Evolutionary conservation across 1,140 invertebrate genomes (phyloP), one percentile per base, ranked within the genome.

Genomic region (Charaxes varanes): DNA sequence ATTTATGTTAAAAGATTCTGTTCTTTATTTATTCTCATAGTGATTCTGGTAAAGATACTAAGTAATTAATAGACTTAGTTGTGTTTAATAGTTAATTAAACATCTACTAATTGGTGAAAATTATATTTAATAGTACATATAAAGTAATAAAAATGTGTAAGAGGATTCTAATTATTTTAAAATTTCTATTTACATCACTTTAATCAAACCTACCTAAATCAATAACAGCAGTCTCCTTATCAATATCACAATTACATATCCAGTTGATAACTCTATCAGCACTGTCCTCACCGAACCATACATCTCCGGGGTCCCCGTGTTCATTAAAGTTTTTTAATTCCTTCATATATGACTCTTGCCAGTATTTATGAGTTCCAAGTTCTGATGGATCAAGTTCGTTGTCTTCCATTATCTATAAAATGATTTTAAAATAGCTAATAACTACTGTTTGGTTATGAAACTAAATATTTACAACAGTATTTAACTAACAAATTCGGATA

Each of bases 241-340:
- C 46, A 2, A 86, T 54, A 4, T 49, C 54, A 21, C 72, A 63
- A 22, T 70, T 70, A 14, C 85, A 59, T 5, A 90, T 82, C 88
- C 88, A 97, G 62, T 87, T 86, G 0, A 94, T 83, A 10, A 96
- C 85, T 53, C 93, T 88, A 22, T 89, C 79, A 19, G 93, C 90
- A 43, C 91, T 92, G 33, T 91, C 91, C 73, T 93, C 91, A 5
- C 95, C 95, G 70, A 97, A 98, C 96, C 96, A 97, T 21, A 97
- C 87, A 70, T 98, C 96, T 3, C 96, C 96, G 6, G 93, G 88
- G 70, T 97, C 95, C 2, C 94, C 95, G 70, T 93, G 88, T 43
- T 89, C 89, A 31, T 90, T 85, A 68, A 92, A 98, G 77, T 96
- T 96, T 16, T 87, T 78, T 18, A 97, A 88, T 85, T 98, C 96